Evolutionary conservation across 2,888 invertebrate species (phyloP), one percentile per base, ranked within the genome.

Genomic region (Aricia artaxerxes): DNA sequence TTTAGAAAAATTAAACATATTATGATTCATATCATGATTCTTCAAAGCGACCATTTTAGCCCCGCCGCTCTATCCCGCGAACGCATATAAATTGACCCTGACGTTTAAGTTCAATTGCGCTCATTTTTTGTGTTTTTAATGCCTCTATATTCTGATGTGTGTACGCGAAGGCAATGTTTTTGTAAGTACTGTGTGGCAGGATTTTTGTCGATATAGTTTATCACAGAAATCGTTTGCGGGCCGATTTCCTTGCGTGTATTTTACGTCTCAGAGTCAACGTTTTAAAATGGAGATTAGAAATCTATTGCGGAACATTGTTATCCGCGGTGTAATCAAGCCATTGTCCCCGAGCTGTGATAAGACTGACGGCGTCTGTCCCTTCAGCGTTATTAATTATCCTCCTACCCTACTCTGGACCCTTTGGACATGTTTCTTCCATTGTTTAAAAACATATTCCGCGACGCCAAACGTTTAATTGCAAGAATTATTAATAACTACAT

Each of bases 351-450:
- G 76, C 49, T 53, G 53, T 57, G 87, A 88, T 87, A 86, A 87
- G 88, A 88, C 87, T 86, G 86, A 86, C 86, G 88, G 87, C 84
- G 85, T 89, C 89, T 88, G 88, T 87, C 88, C 89, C 88, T 88
- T 91, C 90, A 89, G 86, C 88, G 88, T 90, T 86, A 92, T 91
- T 91, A 91, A 91, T 91, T 90, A 91, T 91, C 84, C 79, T 35
- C 84, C 85, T 87, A 88, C 88, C 90, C 90, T 89, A 86, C 84
- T 82, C 83, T n/a, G 85, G 86, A 86, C 88, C 87, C 87, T 87
- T 87, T 35, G 69, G 44, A 35, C 83, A 84, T 77, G 80, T 85
- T 85, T 87, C 85, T 87, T 77, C 73, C 64, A 79, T 81, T 80
- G 79, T 78, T 64, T 73, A 53, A 72, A 78, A 73, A 85, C 85